Conservation (phyloP, 2,888 invertebrate species). For the Brachylomia viminalis region DNA sequence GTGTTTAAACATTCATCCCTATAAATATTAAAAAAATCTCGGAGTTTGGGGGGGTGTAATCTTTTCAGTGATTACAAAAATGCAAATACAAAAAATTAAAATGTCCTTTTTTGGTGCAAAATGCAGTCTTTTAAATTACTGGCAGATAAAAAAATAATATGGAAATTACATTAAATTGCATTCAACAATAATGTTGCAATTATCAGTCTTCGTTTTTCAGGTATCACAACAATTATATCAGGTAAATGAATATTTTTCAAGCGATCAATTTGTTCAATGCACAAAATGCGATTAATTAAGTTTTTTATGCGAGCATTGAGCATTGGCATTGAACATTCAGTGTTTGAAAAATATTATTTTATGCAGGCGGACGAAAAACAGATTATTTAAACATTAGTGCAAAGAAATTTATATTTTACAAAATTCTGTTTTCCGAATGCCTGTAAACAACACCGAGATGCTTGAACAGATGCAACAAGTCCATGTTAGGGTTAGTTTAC, state of each 20-base stretch:
- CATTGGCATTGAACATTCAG: constrained; percentile 50
- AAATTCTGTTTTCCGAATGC: constrained; percentile 62
- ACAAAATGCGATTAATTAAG: constrained; percentile 35
- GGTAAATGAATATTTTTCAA: constrained; percentile 68
- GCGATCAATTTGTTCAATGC: constrained; percentile 43
- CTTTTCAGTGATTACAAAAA: constrained; percentile 16
- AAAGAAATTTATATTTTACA: neutral
- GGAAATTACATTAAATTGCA: constrained; percentile 81
- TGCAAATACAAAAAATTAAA: constrained; percentile 23
- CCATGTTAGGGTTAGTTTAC: constrained; percentile 39
- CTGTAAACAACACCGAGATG: constrained; percentile 60
- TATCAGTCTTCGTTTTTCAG: constrained; percentile 44
- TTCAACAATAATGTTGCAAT: constrained; percentile 55
- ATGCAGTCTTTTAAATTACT: constrained; percentile 23
- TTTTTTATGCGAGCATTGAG: constrained; percentile 36
- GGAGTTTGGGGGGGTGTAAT: constrained; percentile 42
- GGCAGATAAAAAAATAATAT: constrained; percentile 70
- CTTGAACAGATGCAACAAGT: constrained; percentile 54
- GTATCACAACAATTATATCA: constrained; percentile 50
- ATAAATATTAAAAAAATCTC: constrained; percentile 27
- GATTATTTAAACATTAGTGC: constrained; percentile 19
- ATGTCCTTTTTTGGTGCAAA: constrained; percentile 30
- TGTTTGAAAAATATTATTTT: constrained; percentile 69
- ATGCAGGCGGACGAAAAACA: constrained; percentile 64
- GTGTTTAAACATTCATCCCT: constrained; percentile 74